Evolutionary conservation across 2,888 invertebrate genomes (phyloP).

Genomic region (Ryuthela nishihirai): DNA sequence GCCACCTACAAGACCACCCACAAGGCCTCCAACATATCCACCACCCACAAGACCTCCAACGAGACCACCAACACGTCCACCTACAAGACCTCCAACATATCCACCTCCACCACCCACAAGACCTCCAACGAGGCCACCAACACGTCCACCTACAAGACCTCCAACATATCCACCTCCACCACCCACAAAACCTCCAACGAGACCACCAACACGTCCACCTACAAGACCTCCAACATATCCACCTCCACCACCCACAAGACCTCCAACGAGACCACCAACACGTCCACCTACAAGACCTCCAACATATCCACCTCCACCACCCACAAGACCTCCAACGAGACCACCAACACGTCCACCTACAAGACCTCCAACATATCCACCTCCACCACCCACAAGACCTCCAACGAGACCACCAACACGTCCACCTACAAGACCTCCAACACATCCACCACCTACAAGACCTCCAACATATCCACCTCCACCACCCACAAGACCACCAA

Average conservation of each 20-base stretch:
- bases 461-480: slow-evolving; percentile 14
- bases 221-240: slow-evolving; percentile 47
- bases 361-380: too few relatives aligned
- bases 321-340: not conserved
- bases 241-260: slow-evolving; percentile 31
- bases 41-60: slow-evolving; percentile 47
- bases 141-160: slow-evolving; percentile 3
- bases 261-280: not conserved
- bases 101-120: slow-evolving; percentile 7
- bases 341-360: not conserved
- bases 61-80: slow-evolving; percentile 20
- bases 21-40: not conserved
- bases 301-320: not conserved
- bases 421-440: slow-evolving; percentile 2
- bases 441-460: slow-evolving; percentile 2
- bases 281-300: not conserved
- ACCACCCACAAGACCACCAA: slow-evolving; percentile 7
- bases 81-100: not conserved
- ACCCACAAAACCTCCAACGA: not conserved
- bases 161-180: slow-evolving; percentile 7
- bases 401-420: slow-evolving; percentile 1
- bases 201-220: not conserved
- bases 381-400: slow-evolving; percentile 2
- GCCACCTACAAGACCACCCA: not conserved
- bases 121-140: slow-evolving; percentile 10